Base-by-base conservation (phyloP, 2,113 vertebrate species). In the Colaptes auratus region DNA sequence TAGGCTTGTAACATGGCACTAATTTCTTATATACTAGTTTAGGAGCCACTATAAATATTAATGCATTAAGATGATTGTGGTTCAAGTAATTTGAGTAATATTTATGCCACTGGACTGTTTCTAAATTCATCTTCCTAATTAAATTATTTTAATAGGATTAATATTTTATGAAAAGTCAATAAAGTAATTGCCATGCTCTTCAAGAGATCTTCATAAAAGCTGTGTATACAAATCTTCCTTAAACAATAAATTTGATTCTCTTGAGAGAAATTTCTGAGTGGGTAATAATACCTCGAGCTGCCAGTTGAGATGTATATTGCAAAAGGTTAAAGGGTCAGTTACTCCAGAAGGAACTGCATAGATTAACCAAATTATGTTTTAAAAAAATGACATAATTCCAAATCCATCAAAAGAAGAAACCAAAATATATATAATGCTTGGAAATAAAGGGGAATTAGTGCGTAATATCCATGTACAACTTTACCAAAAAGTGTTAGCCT, bases 331-430 rank as follows among this genome's bases (percentile, higher is more conserved):
- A 35, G 76, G 36, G 36, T 92, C 17, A 35, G 7, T 85, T 92
- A 72, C 16, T 75, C 30, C 33, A n/a, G 42, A 74, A 70, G 33
- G 23, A 66, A 50, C 35, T 70, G 46, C 25, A 82, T 25, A 88
- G 46, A 77, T 92, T 87, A 96, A 64, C n/a, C 33, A 85, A 92
- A 85, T 33, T 78, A 35, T 21, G 10, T 70, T 55, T 28, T 82
- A 90, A 7, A 93, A 83, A 77, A 77, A 74, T 95, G 39, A 86
- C 12, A 81, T 87, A 74, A 92, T 82, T 86, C 59, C 56, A 72
- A 53, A 39, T 81, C 24, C 70, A 15, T 82, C 58, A 13, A 67
- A 69, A 33, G 9, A 69, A 64, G 36, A 56, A 88, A 35, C 9
- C 66, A 46, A 74, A 86, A 39, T 44, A 46, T 59, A 21, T 60